Evolutionary conservation across 92 coral and sea anemone species (phyloP).

Genomic region (Epizoanthus stellaris): DNA sequence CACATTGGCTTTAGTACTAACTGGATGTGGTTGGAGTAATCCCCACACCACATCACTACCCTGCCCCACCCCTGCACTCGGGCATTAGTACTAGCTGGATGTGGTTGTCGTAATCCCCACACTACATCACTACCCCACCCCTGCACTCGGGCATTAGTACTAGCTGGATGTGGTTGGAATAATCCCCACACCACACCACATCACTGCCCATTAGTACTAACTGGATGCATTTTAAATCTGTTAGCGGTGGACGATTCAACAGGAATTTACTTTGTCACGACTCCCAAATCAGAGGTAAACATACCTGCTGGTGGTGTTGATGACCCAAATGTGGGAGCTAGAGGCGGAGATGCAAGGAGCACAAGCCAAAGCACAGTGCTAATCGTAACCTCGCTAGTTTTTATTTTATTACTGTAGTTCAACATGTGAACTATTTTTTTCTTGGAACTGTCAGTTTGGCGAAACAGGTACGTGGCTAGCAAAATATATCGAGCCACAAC

Average conservation of each 20-base stretch:
- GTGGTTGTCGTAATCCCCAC: no score
- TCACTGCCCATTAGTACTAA: no score
- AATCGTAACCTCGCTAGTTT: constrained; percentile 2
- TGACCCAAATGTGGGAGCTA: not conserved
- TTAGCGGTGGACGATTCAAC: not conserved
- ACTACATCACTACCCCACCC: no score
- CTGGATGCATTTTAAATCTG: not conserved
- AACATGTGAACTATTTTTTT: not conserved
- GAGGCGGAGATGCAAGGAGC: constrained; percentile 31
- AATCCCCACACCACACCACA: no score
- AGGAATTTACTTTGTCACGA: constrained; percentile 10
- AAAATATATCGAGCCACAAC: no score
- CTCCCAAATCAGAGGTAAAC: not conserved
- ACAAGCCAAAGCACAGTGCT: constrained; percentile 13
- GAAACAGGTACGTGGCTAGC: not conserved
- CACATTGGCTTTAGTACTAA: no score
- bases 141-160: no score
- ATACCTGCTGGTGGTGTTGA: not conserved
- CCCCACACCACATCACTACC: no score
- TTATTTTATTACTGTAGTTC: constrained; percentile 8
- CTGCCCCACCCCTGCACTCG: no score
- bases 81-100: no score
- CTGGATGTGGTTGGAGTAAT: no score
- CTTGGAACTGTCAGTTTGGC: not conserved
- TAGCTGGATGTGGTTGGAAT: no score